These are phyloP conservation scores for Apodemia duryi DNA, from an alignment of 2,888 invertebrate species.

Conservation along the genomic window DNA sequence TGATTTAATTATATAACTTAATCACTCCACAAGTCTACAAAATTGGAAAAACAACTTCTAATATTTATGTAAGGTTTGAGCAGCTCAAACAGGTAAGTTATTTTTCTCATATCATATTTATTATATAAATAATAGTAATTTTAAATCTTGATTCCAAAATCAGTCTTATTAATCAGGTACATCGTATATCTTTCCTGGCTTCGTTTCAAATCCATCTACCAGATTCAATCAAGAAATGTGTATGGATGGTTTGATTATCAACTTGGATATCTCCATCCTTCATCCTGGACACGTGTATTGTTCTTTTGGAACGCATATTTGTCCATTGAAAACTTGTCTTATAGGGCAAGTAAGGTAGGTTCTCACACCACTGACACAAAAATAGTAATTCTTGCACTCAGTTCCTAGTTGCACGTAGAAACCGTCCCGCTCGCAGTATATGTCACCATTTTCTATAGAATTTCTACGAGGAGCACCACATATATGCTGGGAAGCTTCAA, in stretches of 20 bases:
- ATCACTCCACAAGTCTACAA: no score
- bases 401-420: slow-evolving; percentile 75
- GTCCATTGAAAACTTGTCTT: slow-evolving; percentile 77
- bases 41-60: no score
- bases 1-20: no score
- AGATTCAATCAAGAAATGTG: slow-evolving; percentile 15
- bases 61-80: no score
- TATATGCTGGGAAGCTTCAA: slow-evolving; percentile 54
- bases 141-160: slow-evolving; percentile 11
- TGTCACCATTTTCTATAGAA: slow-evolving; percentile 43
- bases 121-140: neutral
- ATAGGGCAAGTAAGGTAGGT: slow-evolving; percentile 70
- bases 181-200: slow-evolving; percentile 32
- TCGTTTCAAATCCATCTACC: slow-evolving; percentile 9
- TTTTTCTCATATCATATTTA: no score
- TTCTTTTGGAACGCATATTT: slow-evolving; percentile 68
- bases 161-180: slow-evolving; percentile 54
- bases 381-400: slow-evolving; percentile 75
- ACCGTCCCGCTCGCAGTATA: slow-evolving; percentile 67
- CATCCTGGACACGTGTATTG: slow-evolving; percentile 72
- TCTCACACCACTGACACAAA: slow-evolving; percentile 75
- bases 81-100: no score
- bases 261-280: slow-evolving; percentile 27
- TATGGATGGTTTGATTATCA: neutral
- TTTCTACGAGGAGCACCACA: slow-evolving; percentile 57